Base-by-base conservation (phyloP, 2,888 invertebrate genomes). In the Muschampia plurimacula region DNA sequence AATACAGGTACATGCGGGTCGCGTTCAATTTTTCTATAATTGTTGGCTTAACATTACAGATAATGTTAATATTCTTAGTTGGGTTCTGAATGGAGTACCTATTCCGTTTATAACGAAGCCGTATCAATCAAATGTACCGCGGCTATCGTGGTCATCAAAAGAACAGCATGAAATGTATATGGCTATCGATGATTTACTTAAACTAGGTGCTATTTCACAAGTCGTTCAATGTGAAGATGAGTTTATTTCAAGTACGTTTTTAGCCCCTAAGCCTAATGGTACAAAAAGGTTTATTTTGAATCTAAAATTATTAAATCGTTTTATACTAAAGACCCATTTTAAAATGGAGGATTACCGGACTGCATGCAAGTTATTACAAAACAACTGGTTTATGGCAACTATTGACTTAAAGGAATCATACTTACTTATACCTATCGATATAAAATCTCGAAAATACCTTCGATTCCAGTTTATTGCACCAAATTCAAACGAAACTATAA, bases 301-400 rank as follows among this genome's bases (percentile, higher is more conserved):
- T 67, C 57, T 78, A 57, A 79, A 80, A 72, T 4, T 15, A 39
- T 49, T 79, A 63, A 79, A 77, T 75, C 76, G 77, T 66, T 79
- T 76, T 75, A 59, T 79, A 9, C 0, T 8, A 8, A 73, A 46
- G 0, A 4, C 8, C 1, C 79, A 80, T 69, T 80, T 81, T 70
- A 79, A 81, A 74, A 78, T 80, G 79, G 78, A 79, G 63, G 79
- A 80, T 65, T 67, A 76, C 59, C 39, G 80, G 36, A 80, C 79
- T 0, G 79, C 76, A 0, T 36, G 44, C 2, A 78, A 70, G 52
- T 49, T 79, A 64, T 36, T 77, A 41, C 55, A 72, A 15, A 22
- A 63, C 15, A 41, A 69, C n/a, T 49, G 76, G 46, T 79, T 52
- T 46, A 60, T 79, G 70, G 76, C 77, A 2, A 75, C 76, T 3